phyloP scores from a whole-genome alignment of 2,797 vertebrate species.

The Glyptemys insculpta region DNA sequence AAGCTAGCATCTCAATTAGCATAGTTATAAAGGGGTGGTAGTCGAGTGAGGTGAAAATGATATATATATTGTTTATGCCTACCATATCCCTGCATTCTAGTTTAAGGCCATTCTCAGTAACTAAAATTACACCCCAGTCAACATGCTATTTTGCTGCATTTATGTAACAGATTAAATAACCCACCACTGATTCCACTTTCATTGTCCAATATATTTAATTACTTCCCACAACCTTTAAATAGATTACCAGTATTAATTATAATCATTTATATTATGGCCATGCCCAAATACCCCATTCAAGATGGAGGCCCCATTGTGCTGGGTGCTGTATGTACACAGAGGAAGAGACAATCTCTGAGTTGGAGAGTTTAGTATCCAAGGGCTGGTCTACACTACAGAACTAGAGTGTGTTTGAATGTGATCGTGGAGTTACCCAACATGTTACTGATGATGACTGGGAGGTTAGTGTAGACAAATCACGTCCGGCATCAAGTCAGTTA shows the following conservation, averaged over 20 bases:
- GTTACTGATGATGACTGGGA: neutral
- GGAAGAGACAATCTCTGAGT: neutral
- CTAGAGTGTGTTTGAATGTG: neutral
- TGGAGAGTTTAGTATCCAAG: neutral
- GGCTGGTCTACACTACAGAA: neutral
- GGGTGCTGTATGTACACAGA: neutral
- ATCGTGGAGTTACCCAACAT: neutral
- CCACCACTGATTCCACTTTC: neutral
- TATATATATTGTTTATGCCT: neutral
- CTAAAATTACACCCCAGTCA: neutral
- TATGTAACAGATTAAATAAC: neutral
- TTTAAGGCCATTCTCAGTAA: neutral
- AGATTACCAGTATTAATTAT: neutral
- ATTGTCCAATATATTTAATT: neutral
- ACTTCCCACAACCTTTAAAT: neutral
- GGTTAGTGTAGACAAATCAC: neutral
- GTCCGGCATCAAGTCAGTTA: neutral
- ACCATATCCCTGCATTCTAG: neutral
- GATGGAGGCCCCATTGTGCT: neutral
- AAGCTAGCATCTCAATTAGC: neutral
- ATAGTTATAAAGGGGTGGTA: neutral
- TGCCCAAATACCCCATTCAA: neutral
- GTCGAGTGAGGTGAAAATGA: neutral
- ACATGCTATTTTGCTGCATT: neutral
- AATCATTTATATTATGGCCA: neutral